Evolutionary conservation across 2,888 invertebrate genomes (phyloP), one percentile per base, ranked within the genome.

Genomic region (Clivina fossor): DNA sequence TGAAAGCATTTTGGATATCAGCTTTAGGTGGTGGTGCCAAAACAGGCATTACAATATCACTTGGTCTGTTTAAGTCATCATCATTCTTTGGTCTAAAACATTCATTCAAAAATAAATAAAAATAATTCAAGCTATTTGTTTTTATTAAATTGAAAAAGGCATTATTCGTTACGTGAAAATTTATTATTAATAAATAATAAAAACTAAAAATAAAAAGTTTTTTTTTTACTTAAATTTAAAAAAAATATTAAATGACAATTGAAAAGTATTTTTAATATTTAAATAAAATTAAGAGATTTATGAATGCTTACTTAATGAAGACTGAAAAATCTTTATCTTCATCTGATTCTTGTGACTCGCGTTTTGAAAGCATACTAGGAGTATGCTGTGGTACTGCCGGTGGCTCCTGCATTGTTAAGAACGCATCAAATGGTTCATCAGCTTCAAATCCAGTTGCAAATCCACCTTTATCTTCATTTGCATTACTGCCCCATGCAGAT

Each of bases 241-340:
- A n/a, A n/a, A n/a, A n/a, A n/a, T n/a, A n/a, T n/a, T n/a, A n/a
- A n/a, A n/a, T n/a, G n/a, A n/a, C n/a, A n/a, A n/a, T n/a, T n/a
- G n/a, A n/a, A n/a, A n/a, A n/a, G n/a, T n/a, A n/a, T n/a, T n/a
- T n/a, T n/a, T n/a, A n/a, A n/a, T n/a, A n/a, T n/a, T n/a, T n/a
- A n/a, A n/a, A n/a, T n/a, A n/a, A n/a, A n/a, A n/a, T n/a, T n/a
- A n/a, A 19, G 2, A 11, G 9, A 26, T 33, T 30, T 35, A 1
- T 30, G 8, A 8, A 1, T 15, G 59, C 70, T 69, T 71, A 84
- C 86, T 83, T 84, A 60, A 91, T 92, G 60, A 89, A 86, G 16
- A 92, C 87, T 18, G 85, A 87, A 69, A 92, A 91, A 55, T 89
- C 86, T 61, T 84, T 88, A 48, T 83, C 86, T 58, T 87, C 86